Evolutionary conservation across 2,888 invertebrate species (phyloP), one percentile per base, ranked within the genome.

Genomic region (Noctua janthe): DNA sequence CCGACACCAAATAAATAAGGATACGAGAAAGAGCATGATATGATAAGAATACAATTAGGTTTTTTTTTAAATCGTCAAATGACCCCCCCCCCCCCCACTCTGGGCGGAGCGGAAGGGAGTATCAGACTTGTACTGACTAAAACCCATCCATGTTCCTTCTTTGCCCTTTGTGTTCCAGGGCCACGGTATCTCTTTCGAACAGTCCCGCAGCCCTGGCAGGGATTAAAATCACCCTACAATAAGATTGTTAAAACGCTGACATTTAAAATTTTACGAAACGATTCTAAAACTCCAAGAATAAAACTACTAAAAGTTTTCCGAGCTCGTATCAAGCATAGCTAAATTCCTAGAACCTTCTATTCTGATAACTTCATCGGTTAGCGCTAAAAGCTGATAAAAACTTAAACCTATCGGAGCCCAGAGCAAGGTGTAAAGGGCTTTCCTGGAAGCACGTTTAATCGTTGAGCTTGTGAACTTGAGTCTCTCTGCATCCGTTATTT

Each of bases 301-400:
- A 29, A 6, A 15, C 2, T 29, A 13, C 6, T 15, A 15, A 13
- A 29, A 62, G 15, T 47, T 59, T 66, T n/a, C n/a, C 39, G 7
- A 73, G 72, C 64, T 39, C 67, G n/a, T 13, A 49, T 64, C 39
- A 43, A 83, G 80, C 39, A 59, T 15, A 59, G 67, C 47, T 49
- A 78, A 80, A 83, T 67, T 54, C 69, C 39, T 15, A 7, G 59
- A 43, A 70, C 43, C 67, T 80, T 82, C 69, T 43, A 43, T n/a
- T 66, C 20, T 66, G 20, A 75, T 69, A 82, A 71, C 69, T 87
- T 76, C 49, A 80, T 43, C 62, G n/a, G 62, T 80, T 17, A 35
- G 59, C 67, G 74, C 78, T 79, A 76, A 84, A 77, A 80, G 23
- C 43, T 43, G 13, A 35, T 17, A 77, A 29, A 59, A 80, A 84